A percentile compares a stretch with the other conserved stretches of the same genome.
These are phyloP conservation scores for Spodoptera picta DNA, from an alignment of 2,888 invertebrate genomes.

Conservation along the genomic window DNA sequence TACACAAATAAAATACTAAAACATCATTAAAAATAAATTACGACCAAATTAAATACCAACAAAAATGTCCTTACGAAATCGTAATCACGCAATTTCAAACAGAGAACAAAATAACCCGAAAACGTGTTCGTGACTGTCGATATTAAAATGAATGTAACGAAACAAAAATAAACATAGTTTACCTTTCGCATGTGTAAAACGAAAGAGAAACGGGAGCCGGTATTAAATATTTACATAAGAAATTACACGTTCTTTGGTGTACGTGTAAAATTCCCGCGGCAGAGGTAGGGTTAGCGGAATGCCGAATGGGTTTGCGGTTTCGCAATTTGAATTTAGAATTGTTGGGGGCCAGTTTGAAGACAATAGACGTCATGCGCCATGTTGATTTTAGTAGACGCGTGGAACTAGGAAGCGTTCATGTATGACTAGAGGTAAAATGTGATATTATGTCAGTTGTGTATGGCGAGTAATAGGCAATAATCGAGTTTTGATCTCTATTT, in stretches of 20 bases:
- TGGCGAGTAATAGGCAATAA: too few species aligned
- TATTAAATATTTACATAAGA: conserved; percentile 66
- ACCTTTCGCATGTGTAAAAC: conserved; percentile 39
- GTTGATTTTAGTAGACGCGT: conserved; percentile 14
- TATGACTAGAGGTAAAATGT: too few species aligned
- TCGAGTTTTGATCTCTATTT: too few species aligned
- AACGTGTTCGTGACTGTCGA: conserved; percentile 25
- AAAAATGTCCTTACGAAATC: not conserved
- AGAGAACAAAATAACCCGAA: conserved; percentile 17
- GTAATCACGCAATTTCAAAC: not conserved
- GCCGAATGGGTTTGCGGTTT: conserved; percentile 31
- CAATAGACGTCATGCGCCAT: conserved; percentile 26
- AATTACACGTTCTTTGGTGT: conserved; percentile 56
- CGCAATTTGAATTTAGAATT: conserved; percentile 47
- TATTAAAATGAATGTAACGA: conserved; percentile 41
- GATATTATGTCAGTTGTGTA: too few species aligned
- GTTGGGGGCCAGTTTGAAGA: conserved; percentile 32
- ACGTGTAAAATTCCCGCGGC: conserved; percentile 43
- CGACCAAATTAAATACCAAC: not conserved
- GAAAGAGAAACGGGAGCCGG: conserved; percentile 37
- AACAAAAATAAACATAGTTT: conserved; percentile 31
- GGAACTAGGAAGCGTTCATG: conserved; percentile 12
- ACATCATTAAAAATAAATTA: not conserved
- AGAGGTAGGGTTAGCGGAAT: conserved; percentile 30
- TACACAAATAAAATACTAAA: not conserved